Conservation (phyloP, 2,797 vertebrate species). For the Myotis planiceps region DNA sequence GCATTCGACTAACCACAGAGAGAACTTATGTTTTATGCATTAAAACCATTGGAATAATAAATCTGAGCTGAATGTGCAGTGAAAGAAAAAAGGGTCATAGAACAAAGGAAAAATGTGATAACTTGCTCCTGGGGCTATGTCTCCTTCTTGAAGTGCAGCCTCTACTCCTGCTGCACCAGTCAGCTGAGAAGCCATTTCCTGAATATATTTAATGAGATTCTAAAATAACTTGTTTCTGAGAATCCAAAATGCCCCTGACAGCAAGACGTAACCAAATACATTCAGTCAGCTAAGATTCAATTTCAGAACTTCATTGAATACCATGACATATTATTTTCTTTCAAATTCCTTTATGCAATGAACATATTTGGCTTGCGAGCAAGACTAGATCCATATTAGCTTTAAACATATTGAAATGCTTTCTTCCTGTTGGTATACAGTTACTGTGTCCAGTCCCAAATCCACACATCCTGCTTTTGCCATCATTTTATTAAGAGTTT, state of each 20-base stretch:
- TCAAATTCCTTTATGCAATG: neutral
- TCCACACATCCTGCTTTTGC: neutral
- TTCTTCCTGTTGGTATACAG: neutral
- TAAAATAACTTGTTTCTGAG: constrained; percentile 65
- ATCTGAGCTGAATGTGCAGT: neutral
- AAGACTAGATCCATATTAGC: neutral
- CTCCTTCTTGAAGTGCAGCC: neutral
- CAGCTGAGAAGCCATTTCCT: neutral
- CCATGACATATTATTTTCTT: constrained; percentile 4
- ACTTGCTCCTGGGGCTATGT: neutral
- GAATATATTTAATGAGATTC: constrained; percentile 48
- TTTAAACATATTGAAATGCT: constrained; percentile 29
- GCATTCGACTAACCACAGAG: neutral
- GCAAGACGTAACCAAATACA: constrained; percentile 44
- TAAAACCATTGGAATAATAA: neutral
- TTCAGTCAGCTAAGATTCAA: constrained; percentile 60
- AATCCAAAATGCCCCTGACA: constrained; percentile 47
- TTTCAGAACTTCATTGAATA: constrained; percentile 67
- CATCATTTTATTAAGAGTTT: neutral
- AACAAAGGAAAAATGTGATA: neutral
- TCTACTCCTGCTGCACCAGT: neutral
- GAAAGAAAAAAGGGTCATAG: neutral
- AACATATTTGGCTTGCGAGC: neutral
- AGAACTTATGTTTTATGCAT: neutral
- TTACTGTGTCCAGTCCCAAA: neutral